Evolutionary conservation across 2,888 invertebrate species (phyloP), one percentile per base, ranked within the genome.

Genomic region (Athrips mouffetella): DNA sequence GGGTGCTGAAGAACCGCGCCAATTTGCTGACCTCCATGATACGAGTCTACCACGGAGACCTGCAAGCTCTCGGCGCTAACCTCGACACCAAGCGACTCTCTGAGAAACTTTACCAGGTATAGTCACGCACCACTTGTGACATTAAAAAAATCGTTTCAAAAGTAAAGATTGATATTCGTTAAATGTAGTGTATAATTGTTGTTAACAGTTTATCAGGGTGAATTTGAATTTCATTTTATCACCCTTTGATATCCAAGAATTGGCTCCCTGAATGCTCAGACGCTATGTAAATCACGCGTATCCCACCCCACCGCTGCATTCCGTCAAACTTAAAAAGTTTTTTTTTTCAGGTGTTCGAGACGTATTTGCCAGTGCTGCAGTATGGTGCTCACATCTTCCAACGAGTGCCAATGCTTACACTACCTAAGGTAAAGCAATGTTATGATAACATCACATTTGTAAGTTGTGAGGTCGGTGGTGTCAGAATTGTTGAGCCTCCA

Each of bases 311-410:
- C 25, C 8, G 25, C 25, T 25, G 25, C 4, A 25, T 25, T 6
- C 25, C 25, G 8, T 25, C 25, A 25, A 25, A n/a, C 25, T 25
- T 6, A 4, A 25, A 25, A 8, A 31, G 5, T 42, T 29, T 27
- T 29, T 70, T 93, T 27, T 5, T 33, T 11, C 93, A 94, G 67
- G 94, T 97, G 67, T 94, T 97, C 77, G 96, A 96, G 81, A 94
- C 94, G n/a, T 96, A 96, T 77, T 89, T 97, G 46, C 96, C 96
- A 16, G 93, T 96, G 68, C 89, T 96, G 53, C 94, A 94, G 73
- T 93, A 93, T 64, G 94, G 94, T 41, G 94, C 95, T 42, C 95
- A 95, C 75, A 91, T 94, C 57, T 96, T 97, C 76, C 94, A 94
- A 57, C 91, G 94, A 62, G 92, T 95, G 59, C 95, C 96, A 10